Percentiles rank a stretch among this genome's conserved stretches.
Evolutionary conservation across 2,888 invertebrate species (phyloP).

Genomic region (Brachyopa scutellaris): DNA sequence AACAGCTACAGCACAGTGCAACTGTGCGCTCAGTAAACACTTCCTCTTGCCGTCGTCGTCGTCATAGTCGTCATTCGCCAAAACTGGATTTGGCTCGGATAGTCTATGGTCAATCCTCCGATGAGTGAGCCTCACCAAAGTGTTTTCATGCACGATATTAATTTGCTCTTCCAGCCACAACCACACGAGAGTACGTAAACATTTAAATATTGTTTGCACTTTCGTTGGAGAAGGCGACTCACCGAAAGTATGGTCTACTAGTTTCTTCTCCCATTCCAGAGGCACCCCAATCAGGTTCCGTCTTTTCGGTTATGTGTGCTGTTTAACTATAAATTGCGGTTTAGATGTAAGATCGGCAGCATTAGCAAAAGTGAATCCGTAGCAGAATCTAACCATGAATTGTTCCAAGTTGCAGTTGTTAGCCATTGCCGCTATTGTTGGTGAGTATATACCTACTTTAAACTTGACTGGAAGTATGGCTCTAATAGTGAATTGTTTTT

Average conservation of each 20-base stretch:
- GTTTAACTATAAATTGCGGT: slow-evolving; percentile 68
- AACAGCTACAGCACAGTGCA: slow-evolving; percentile 26
- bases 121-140: slow-evolving; percentile 40
- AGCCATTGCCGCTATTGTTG: slow-evolving; percentile 20
- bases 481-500: background rate
- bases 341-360: slow-evolving; percentile 54
- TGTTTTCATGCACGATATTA: slow-evolving; percentile 57
- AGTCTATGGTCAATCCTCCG: slow-evolving; percentile 46
- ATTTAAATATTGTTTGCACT: slow-evolving; percentile 62
- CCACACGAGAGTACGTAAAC: slow-evolving; percentile 11
- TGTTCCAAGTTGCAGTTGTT: slow-evolving; percentile 39
- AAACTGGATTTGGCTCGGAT: slow-evolving; percentile 59
- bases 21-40: slow-evolving; percentile 37
- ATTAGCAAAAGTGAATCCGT: slow-evolving; percentile 63
- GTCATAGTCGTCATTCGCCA: background rate
- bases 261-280: slow-evolving; percentile 64
- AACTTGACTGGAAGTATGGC: slow-evolving; percentile 3
- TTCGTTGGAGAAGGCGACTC: slow-evolving; percentile 41
- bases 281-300: slow-evolving; percentile 56
- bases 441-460: slow-evolving; percentile 59
- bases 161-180: slow-evolving; percentile 42
- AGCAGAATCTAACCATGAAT: slow-evolving; percentile 42
- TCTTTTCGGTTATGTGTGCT: slow-evolving; percentile 61
- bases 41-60: slow-evolving; percentile 43
- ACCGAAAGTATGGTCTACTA: slow-evolving; percentile 65